Evolutionary conservation across 2,888 invertebrate genomes (phyloP), one percentile per base, ranked within the genome.

Genomic region (Megaustenia siamemsis): DNA sequence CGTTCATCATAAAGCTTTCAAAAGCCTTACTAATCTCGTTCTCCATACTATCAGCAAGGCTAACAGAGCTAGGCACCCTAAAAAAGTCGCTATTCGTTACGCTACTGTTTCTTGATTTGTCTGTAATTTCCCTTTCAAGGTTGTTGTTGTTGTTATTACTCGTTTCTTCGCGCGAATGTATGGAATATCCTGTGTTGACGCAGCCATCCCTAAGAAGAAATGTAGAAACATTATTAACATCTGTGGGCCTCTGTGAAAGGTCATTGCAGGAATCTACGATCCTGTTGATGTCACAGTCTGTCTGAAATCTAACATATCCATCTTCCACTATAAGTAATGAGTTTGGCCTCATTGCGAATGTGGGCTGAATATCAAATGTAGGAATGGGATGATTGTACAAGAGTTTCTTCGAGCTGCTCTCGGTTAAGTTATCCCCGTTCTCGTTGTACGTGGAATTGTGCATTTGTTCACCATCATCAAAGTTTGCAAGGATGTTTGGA

Each of bases 321-420:
- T 97, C 97, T 92, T 98, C 97, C 86, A 97, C 97, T n/a, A 97
- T 97, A 87, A 97, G 94, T 97, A 97, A 97, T 89, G 97, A 94
- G 24, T 85, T 86, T 3, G 84, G 82, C 6, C 84, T 78, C 1
- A 86, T 76, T 28, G 63, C 53, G 32, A 45, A 28, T 0, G 79
- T 32, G n/a, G 84, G 83, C 32, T 84, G 87, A 40, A 77, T 71
- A n/a, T 81, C 82, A 53, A 86, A 81, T 32, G 86, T 78, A 43
- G 84, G 86, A 28, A 81, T 75, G 76, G 84, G 63, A 6, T 78
- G 60, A 32, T 28, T 63, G 15, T 63, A 10, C 18, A 78, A 45
- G 2, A 53, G 56, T 21, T 71, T 35, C 21, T 69, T 75, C 0
- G 77, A 69, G 40, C 78, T 83, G 45, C 56, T 63, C 10, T 40